Evolutionary conservation across 2,888 invertebrate genomes (phyloP).

Genomic region (Dicycla oo): DNA sequence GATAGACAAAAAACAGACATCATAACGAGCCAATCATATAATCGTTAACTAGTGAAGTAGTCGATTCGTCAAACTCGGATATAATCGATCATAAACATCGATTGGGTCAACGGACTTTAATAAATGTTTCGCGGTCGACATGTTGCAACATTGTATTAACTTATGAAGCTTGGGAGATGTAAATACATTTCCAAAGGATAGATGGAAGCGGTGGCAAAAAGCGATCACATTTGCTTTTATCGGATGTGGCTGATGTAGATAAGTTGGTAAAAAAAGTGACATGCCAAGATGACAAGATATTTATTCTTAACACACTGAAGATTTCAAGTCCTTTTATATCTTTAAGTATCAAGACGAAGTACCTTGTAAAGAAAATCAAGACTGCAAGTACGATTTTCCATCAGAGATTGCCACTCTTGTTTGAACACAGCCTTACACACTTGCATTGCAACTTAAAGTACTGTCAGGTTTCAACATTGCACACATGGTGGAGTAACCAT

Average conservation of each 20-base stretch:
- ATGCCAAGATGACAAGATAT: not conserved
- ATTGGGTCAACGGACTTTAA: conserved; percentile 77
- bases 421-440: conserved; percentile 20
- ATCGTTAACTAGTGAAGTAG: conserved; percentile 70
- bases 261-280: not conserved
- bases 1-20: conserved; percentile 66
- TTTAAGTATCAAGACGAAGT: not conserved
- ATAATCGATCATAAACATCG: conserved; percentile 80
- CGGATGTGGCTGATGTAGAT: not conserved
- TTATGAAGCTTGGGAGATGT: conserved; percentile 39
- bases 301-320: not conserved
- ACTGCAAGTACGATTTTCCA: not conserved
- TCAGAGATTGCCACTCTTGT: not conserved
- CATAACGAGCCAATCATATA: conserved; percentile 69
- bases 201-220: conserved; percentile 9
- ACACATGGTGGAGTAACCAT: conserved; percentile 29
- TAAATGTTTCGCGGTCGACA: conserved; percentile 81
- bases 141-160: conserved; percentile 63
- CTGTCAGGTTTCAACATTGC: conserved; percentile 45
- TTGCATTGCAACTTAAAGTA: conserved; percentile 36
- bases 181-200: conserved; percentile 31
- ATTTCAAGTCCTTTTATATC: not conserved
- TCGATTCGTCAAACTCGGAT: conserved; percentile 74
- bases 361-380: not conserved
- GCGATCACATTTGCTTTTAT: conserved; percentile 19